These are phyloP conservation scores for Trachelus iudaicus DNA, from an alignment of 2,888 invertebrate genomes.

Conservation along the genomic window DNA sequence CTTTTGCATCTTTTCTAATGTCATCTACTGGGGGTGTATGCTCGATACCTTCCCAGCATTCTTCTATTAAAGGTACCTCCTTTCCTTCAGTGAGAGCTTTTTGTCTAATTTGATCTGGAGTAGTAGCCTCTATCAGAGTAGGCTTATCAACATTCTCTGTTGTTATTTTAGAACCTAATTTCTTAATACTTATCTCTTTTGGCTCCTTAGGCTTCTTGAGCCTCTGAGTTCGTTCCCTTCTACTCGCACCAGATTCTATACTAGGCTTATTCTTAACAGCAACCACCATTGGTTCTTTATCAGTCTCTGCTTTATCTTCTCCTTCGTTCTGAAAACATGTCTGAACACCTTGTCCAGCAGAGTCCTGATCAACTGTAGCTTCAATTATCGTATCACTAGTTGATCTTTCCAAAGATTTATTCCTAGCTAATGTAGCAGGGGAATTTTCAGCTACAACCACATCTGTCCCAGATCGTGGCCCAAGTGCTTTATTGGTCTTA, in stretches of 20 bases:
- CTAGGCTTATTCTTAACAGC: neutral
- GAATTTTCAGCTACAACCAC: neutral
- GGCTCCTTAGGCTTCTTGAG: constrained; percentile 26
- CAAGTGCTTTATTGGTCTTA: neutral
- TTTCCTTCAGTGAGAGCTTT: constrained; percentile 8
- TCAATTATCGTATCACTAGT: neutral
- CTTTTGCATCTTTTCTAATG: neutral
- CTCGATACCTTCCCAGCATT: constrained; percentile 27
- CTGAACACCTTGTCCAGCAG: neutral
- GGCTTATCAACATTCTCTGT: constrained; percentile 17
- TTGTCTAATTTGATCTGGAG: constrained; percentile 14
- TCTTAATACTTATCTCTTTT: constrained; percentile 31
- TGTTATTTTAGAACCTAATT: constrained; percentile 34
- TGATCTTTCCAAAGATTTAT: neutral
- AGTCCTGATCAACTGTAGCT: neutral
- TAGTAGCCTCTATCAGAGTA: constrained; percentile 14
- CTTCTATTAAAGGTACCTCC: constrained; percentile 24
- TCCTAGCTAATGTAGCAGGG: neutral
- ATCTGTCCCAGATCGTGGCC: neutral
- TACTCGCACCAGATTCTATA: neutral
- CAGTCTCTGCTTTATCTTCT: neutral
- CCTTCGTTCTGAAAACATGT: neutral
- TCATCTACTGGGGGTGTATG: neutral
- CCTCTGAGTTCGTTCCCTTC: neutral
- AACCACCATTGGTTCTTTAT: neutral